Base-by-base conservation (phyloP, 2,888 invertebrate species). In the Hydriomena furcata region DNA sequence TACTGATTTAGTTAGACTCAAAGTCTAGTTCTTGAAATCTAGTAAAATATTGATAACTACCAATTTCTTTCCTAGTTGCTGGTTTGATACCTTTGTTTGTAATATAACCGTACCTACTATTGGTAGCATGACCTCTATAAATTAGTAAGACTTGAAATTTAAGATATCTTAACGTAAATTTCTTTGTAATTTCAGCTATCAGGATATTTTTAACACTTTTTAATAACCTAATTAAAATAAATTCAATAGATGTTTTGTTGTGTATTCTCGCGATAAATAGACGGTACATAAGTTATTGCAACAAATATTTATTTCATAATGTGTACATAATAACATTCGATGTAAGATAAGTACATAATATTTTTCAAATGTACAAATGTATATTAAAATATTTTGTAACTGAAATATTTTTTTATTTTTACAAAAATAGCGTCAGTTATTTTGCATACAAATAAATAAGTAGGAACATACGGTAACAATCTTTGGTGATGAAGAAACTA, bases 311-410 rank as follows among this genome's bases (percentile, higher is more conserved):
- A 89, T 90, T 88, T 77, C 65, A 68, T 75, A 73, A 71, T 68
- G 65, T 87, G 87, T 88, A 88, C 78, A 89, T 87, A 87, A 74
- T 74, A 66, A 66, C 68, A 74, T 75, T 71, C 46, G 41, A 34
- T 48, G 27, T 71, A 71, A 76, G 75, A 66, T 79, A 79, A 79
- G 78, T 82, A 85, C 81, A 84, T 82, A 73, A 76, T 76, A 78
- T 81, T 76, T 76, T 82, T 76, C 66, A 69, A 77, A 79, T 89
- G 88, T 89, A 89, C 87, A 89, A 86, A 87, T 87, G 87, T 89
- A 87, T 81, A 88, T 79, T 85, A 86, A 84, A 84, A 56, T 61
- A 52, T 65, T 72, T 69, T 68, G 64, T 72, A 71, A 73, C 65
- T 66, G 53, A 59, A 58, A 53, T 57, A 53, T 54, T 65, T 54